Conservation (phyloP, 2,888 invertebrate genomes). For the Diaprepes abbreviatus region DNA sequence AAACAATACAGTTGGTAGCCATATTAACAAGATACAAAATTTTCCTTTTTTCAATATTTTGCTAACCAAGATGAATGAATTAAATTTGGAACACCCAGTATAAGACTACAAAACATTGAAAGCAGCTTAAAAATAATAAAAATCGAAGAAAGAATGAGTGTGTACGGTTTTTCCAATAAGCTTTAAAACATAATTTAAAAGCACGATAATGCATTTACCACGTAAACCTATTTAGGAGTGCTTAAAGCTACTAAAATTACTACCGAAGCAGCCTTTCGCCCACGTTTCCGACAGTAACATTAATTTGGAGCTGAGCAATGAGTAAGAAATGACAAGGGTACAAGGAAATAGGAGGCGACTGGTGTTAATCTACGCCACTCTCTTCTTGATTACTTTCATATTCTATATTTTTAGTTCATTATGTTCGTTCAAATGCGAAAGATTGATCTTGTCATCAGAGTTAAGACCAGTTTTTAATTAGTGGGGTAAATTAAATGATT, state of each 20-base stretch:
- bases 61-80: too few species aligned
- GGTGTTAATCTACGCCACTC: slow-evolving; percentile 19
- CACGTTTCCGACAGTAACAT: slow-evolving; percentile 21
- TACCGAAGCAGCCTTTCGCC: slow-evolving; percentile 15
- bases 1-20: too few species aligned
- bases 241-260: slow-evolving; percentile 23
- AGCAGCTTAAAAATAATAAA: background rate
- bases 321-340: slow-evolving; percentile 22
- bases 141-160: background rate
- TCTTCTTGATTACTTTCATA: slow-evolving; percentile 21
- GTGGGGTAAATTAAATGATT: too few species aligned
- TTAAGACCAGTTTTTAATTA: too few species aligned
- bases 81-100: too few species aligned
- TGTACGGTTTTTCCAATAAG: background rate
- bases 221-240: slow-evolving; percentile 18
- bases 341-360: slow-evolving; percentile 15
- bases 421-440: slow-evolving; percentile 16
- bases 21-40: too few species aligned
- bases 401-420: slow-evolving; percentile 15
- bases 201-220: slow-evolving; percentile 20
- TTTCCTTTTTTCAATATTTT: too few species aligned
- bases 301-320: slow-evolving; percentile 20
- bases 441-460: background rate
- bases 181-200: slow-evolving; percentile 14
- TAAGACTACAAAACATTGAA: too few species aligned